phyloP scores from a whole-genome alignment of 2,797 vertebrate genomes.

The Buceros bicornis region DNA sequence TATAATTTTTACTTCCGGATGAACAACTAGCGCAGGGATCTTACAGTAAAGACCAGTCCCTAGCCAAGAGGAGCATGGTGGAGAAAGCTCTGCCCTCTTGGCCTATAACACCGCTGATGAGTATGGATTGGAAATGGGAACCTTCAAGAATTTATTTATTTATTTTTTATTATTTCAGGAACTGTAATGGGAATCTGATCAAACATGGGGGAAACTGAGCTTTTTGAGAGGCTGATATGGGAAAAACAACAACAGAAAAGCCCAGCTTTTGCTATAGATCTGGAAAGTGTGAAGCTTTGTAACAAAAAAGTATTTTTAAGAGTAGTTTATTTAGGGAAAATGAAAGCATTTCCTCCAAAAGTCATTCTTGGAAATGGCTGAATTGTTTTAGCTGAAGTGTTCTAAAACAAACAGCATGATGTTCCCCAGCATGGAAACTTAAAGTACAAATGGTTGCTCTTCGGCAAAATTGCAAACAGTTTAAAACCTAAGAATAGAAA shows the following conservation, averaged over 20 bases:
- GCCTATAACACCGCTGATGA: neutral
- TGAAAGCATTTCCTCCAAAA: neutral
- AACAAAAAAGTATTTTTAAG: neutral
- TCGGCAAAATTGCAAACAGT: constrained; percentile 39
- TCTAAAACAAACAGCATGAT: constrained; percentile 38
- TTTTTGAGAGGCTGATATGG: neutral
- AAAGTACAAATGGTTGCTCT: neutral
- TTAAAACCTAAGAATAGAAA: constrained; percentile 40
- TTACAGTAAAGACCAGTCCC: neutral
- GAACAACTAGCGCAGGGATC: neutral
- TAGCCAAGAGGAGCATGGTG: neutral
- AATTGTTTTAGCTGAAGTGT: neutral
- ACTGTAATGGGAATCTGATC: neutral
- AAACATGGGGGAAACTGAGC: neutral
- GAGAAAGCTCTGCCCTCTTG: neutral
- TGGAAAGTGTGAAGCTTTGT: neutral
- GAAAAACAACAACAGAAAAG: neutral
- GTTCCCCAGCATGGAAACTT: constrained; percentile 6
- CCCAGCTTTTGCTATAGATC: neutral
- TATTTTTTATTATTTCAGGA: neutral
- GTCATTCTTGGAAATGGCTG: constrained; percentile 5
- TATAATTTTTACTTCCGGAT: neutral
- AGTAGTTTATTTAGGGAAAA: neutral
- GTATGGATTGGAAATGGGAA: neutral
- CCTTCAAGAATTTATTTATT: neutral